Percentiles rank a stretch among this genome's conserved stretches.
These are phyloP conservation scores for Parochlus steinenii DNA, from an alignment of 2,888 invertebrate species.

Conservation along the genomic window DNA sequence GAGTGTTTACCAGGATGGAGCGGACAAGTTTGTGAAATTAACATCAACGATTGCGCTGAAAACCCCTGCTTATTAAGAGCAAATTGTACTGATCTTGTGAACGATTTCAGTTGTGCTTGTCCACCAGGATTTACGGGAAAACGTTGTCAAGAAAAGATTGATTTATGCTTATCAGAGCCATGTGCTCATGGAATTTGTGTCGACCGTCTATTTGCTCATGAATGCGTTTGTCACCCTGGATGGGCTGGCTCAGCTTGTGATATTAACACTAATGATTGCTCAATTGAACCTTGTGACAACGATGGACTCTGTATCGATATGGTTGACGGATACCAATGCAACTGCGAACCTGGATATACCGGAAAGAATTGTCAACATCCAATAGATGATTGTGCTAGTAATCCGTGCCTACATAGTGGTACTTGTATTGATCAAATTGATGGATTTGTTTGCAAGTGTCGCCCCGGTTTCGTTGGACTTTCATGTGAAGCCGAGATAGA, in stretches of 20 bases:
- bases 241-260: constrained; percentile 82
- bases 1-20: constrained; percentile 96
- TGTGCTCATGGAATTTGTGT: constrained; percentile 89
- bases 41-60: constrained; percentile 85
- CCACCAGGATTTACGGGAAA: constrained; percentile 91
- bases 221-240: constrained; percentile 83
- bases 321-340: constrained; percentile 68
- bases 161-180: constrained; percentile 76
- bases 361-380: constrained; percentile 87
- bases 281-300: constrained; percentile 75
- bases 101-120: constrained; percentile 87
- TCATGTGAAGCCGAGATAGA: constrained; percentile 89
- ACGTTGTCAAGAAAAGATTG: constrained; percentile 87
- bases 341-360: constrained; percentile 86
- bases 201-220: constrained; percentile 70
- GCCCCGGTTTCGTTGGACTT: constrained; percentile 82
- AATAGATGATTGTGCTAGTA: constrained; percentile 77
- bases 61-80: constrained; percentile 80
- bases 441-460: constrained; percentile 82
- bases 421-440: constrained; percentile 75
- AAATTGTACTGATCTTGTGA: constrained; percentile 84
- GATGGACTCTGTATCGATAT: constrained; percentile 82
- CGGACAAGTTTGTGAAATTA: constrained; percentile 86
- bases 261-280: constrained; percentile 82
- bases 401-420: constrained; percentile 86